A percentile compares a stretch with the other conserved stretches of the same genome.
Evolutionary conservation across 2,113 vertebrate species (phyloP).

Genomic region (Amblyopsis rosae): DNA sequence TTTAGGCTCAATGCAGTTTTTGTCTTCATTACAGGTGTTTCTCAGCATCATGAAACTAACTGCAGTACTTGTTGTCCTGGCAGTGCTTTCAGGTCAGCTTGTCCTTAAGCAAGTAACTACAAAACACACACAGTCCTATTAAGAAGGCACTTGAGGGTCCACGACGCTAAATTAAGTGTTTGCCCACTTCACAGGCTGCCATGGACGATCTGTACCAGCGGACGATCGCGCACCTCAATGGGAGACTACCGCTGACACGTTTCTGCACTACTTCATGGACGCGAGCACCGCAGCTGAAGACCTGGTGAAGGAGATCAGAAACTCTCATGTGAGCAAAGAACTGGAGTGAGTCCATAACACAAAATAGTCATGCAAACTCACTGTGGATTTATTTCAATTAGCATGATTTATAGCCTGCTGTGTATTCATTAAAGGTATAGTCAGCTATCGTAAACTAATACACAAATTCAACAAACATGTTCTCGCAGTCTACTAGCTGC

Average conservation of each 20-base stretch:
- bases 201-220: conserved; percentile 44
- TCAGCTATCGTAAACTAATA: no score
- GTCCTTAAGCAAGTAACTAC: background rate
- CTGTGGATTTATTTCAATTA: background rate
- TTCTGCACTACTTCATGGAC: conserved; percentile 60
- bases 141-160: background rate
- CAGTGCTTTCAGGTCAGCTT: conserved; percentile 69
- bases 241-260: conserved; percentile 63
- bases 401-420: background rate
- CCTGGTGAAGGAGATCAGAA: conserved; percentile 45
- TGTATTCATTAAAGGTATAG: no score
- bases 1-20: conserved; percentile 34
- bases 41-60: conserved; percentile 69
- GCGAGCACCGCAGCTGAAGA: conserved; percentile 54
- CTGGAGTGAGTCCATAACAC: conserved; percentile 72
- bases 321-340: conserved; percentile 67
- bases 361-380: background rate
- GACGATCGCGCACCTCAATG: conserved; percentile 33
- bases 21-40: conserved; percentile 12
- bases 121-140: background rate
- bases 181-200: conserved; percentile 58
- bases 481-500: no score
- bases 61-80: conserved; percentile 58
- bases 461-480: no score
- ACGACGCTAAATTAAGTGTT: background rate